These are phyloP conservation scores for Acridotheres tristis DNA, from an alignment of 2,797 vertebrate genomes.

Conservation along the genomic window DNA sequence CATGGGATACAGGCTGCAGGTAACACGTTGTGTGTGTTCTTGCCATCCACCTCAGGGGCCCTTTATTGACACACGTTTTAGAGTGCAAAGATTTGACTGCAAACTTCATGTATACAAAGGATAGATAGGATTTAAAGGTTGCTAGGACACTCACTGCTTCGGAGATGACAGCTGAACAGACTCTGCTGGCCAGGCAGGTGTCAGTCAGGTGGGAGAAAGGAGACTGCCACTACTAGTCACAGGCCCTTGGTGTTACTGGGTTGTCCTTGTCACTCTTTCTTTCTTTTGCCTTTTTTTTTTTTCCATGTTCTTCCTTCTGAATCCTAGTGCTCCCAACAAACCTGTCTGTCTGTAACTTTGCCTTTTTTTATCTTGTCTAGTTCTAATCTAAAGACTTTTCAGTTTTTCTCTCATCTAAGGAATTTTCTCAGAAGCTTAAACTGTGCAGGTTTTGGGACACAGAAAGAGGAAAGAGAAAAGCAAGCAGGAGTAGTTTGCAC, in stretches of 20 bases:
- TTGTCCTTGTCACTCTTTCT: not conserved
- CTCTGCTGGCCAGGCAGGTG: not conserved
- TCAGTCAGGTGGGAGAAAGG: not conserved
- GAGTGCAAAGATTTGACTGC: not conserved
- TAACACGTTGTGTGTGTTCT: not conserved
- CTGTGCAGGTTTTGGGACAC: not conserved
- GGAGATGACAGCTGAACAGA: not conserved
- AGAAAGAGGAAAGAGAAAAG: not conserved
- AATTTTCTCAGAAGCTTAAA: not conserved
- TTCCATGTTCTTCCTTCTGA: not conserved
- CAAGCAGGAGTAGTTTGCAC: rapidly evolving
- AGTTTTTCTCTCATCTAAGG: not conserved
- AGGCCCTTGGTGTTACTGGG: not conserved
- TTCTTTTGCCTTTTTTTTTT: not conserved
- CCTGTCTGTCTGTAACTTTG: not conserved
- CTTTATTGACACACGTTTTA: rapidly evolving
- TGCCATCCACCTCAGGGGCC: not conserved
- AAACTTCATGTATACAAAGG: not conserved
- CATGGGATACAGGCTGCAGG: not conserved
- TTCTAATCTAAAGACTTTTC: not conserved
- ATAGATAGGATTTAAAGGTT: not conserved
- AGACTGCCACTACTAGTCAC: not conserved
- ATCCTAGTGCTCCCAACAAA: not conserved
- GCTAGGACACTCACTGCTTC: not conserved
- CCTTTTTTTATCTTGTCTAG: not conserved